phyloP scores from a whole-genome alignment of 2,888 invertebrate species.

The Lamellibrachia columna region DNA sequence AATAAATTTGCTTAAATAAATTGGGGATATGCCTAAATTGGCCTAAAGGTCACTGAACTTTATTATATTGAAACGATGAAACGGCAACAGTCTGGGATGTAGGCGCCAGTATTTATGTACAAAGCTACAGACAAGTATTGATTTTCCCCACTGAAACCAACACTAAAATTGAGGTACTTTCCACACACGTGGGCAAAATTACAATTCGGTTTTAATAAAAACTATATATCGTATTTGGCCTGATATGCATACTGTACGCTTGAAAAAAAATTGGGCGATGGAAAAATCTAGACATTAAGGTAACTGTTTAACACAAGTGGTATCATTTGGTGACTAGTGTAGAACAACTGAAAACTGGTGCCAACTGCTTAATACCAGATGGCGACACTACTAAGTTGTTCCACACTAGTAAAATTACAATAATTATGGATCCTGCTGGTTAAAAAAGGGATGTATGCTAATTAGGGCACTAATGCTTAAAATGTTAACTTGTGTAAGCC shows the following conservation, averaged over 20 bases:
- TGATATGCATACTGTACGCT: not conserved
- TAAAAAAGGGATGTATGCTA: not conserved
- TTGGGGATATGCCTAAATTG: conserved; percentile 6
- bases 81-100: not conserved
- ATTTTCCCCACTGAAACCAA: not conserved
- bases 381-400: too few species aligned
- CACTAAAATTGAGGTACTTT: not conserved
- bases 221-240: not conserved
- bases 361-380: too few species aligned
- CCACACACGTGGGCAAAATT: not conserved
- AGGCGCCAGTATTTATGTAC: not conserved
- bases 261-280: too few species aligned
- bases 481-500: not conserved
- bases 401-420: too few species aligned
- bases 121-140: not conserved
- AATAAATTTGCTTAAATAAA: not conserved
- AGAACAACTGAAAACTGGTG: too few species aligned
- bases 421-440: too few species aligned
- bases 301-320: too few species aligned
- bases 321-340: too few species aligned
- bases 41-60: not conserved
- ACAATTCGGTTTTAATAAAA: not conserved
- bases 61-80: not conserved
- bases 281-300: too few species aligned
- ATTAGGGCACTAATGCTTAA: not conserved